phyloP scores from a whole-genome alignment of 92 coral and sea anemone genomes.

The Muricea muricata region DNA sequence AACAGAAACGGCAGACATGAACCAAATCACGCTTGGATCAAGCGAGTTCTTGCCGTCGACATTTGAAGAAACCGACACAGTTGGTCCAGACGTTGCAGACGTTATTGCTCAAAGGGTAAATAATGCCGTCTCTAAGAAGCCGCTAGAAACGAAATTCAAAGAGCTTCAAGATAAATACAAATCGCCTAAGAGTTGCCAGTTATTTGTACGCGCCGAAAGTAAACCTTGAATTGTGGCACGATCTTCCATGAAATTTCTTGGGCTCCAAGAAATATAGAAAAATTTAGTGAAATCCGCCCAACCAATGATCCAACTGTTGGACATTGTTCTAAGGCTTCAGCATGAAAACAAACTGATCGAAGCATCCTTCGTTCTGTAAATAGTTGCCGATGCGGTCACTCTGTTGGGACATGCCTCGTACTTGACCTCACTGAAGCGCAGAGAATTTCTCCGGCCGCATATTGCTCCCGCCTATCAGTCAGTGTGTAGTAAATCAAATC shows the following conservation, averaged over 20 bases:
- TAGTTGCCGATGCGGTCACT: slow-evolving; percentile 53
- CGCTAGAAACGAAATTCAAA: slow-evolving; percentile 45
- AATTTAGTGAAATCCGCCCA: slow-evolving; percentile 53
- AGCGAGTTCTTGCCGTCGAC: slow-evolving; percentile 40
- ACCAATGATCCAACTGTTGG: slow-evolving; percentile 45
- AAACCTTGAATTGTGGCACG: slow-evolving; percentile 55
- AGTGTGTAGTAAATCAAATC: slow-evolving; percentile 63
- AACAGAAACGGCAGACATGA: not conserved
- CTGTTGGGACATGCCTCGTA: slow-evolving; percentile 50
- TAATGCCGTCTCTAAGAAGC: slow-evolving; percentile 48
- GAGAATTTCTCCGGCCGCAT: too few relatives aligned
- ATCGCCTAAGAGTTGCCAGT: slow-evolving; percentile 59
- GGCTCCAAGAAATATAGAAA: too few relatives aligned
- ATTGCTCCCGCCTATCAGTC: slow-evolving; percentile 50
- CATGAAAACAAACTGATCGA: slow-evolving; percentile 5
- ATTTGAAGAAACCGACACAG: slow-evolving; percentile 53
- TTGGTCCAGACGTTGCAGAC: slow-evolving; percentile 58
- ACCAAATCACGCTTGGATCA: not conserved
- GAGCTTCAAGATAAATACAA: slow-evolving; percentile 64
- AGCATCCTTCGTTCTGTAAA: too few relatives aligned
- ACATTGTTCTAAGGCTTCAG: not conserved
- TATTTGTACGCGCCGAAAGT: slow-evolving; percentile 58
- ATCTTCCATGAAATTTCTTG: too few relatives aligned
- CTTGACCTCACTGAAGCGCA: slow-evolving; percentile 45
- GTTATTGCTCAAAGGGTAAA: slow-evolving; percentile 57